phyloP scores from a whole-genome alignment of 2,888 invertebrate genomes.

The Drosophila subsilvestris region DNA sequence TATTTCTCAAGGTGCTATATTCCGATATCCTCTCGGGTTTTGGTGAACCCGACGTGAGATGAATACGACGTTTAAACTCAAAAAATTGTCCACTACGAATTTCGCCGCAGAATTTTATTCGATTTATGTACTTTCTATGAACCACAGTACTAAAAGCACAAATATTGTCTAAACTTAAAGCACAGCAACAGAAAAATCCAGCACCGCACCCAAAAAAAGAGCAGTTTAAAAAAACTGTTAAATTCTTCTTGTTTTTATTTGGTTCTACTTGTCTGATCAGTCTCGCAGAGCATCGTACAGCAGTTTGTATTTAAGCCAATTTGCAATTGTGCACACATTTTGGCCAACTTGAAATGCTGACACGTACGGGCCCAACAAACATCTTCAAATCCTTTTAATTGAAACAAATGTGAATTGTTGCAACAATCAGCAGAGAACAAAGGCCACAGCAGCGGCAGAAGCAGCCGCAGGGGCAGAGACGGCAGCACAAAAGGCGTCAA shows the following conservation, averaged over 20 bases:
- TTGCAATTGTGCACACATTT: constrained; percentile 69
- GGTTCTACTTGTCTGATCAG: background rate
- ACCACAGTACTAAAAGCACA: background rate
- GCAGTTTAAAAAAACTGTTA: background rate
- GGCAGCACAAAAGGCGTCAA: constrained; percentile 76
- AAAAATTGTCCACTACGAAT: too few species aligned
- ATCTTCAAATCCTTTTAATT: constrained; percentile 73
- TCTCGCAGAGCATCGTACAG: background rate
- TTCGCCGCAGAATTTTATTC: too few species aligned
- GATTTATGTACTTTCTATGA: background rate
- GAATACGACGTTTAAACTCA: too few species aligned
- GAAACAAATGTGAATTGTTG: constrained; percentile 71
- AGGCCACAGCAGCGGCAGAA: constrained; percentile 20
- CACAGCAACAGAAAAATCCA: background rate
- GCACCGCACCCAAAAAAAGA: background rate
- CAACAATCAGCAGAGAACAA: constrained; percentile 49
- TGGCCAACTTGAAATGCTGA: constrained; percentile 46
- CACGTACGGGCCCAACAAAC: constrained; percentile 43
- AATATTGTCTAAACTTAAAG: background rate
- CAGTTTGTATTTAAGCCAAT: constrained; percentile 14
- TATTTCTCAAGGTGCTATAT: too few species aligned
- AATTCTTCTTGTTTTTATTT: background rate
- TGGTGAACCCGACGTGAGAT: too few species aligned
- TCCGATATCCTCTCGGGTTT: too few species aligned
- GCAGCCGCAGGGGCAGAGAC: constrained; percentile 13